These are phyloP conservation scores for Oxyruncus cristatus DNA, from an alignment of 2,113 vertebrate genomes.

Conservation along the genomic window DNA sequence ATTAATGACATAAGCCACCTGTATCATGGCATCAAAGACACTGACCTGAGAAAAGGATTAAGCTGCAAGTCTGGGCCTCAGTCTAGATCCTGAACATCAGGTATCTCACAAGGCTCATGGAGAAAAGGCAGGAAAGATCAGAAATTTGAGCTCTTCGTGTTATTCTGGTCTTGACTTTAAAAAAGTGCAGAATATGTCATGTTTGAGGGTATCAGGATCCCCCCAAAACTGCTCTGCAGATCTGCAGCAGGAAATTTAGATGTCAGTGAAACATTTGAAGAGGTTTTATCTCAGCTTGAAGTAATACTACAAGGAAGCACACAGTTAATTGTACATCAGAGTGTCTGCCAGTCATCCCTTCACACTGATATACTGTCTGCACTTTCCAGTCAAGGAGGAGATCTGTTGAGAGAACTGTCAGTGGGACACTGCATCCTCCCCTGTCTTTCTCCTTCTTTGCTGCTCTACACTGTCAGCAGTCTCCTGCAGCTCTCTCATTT, in stretches of 20 bases:
- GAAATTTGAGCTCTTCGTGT: not conserved
- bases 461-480: not conserved
- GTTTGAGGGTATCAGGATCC: not conserved
- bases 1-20: not conserved
- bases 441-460: not conserved
- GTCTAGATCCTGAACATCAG: not conserved
- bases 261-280: not conserved
- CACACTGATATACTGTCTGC: not conserved
- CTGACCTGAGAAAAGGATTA: accelerated
- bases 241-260: not conserved
- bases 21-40: not conserved
- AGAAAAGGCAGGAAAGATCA: not conserved
- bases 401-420: not conserved
- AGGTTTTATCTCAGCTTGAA: not conserved
- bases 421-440: not conserved
- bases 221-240: not conserved
- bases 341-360: not conserved
- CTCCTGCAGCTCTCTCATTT: not conserved
- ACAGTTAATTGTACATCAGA: not conserved
- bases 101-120: not conserved
- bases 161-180: not conserved
- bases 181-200: not conserved
- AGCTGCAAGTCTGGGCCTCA: not conserved
- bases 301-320: not conserved
- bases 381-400: not conserved